Evolutionary conservation across 2,797 vertebrate genomes (phyloP).

Genomic region (Pagetopsis macropterus): DNA sequence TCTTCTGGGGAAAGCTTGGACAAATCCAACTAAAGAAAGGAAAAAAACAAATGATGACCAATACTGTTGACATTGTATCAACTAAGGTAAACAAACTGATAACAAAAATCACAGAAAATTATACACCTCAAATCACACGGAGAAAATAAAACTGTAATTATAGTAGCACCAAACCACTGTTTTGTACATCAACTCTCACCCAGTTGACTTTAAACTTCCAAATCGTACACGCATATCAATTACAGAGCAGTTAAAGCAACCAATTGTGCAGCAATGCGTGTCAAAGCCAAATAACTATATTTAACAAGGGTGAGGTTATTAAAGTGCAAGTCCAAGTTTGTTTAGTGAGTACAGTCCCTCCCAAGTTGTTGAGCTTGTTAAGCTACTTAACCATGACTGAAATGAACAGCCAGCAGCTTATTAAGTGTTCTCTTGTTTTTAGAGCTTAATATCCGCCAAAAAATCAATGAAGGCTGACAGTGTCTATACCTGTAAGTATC

Average conservation of each 20-base stretch:
- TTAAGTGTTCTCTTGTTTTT: not conserved
- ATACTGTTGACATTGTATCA: not conserved
- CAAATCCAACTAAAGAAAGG: constrained; percentile 86
- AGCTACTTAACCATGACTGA: not conserved
- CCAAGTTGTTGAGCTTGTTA: constrained; percentile 24
- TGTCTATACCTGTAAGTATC: not conserved
- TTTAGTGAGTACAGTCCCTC: not conserved
- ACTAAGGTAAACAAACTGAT: not conserved
- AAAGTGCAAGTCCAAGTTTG: not conserved
- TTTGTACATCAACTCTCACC: constrained; percentile 4
- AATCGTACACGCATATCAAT: constrained; percentile 1
- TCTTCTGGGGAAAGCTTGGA: constrained; percentile 95
- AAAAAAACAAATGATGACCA: constrained; percentile 14
- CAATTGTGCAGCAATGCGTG: no score
- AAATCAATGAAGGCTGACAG: not conserved
- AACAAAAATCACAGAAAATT: not conserved
- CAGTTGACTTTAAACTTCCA: not conserved
- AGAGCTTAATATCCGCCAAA: not conserved
- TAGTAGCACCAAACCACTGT: not conserved
- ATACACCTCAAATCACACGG: not conserved
- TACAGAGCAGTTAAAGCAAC: not conserved
- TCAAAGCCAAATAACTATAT: not conserved
- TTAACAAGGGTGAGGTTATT: not conserved
- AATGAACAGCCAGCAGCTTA: not conserved
- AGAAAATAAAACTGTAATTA: not conserved